Percentiles rank a stretch among this genome's conserved stretches.
phyloP scores from a whole-genome alignment of 2,797 vertebrate species.

The Pagetopsis macropterus region DNA sequence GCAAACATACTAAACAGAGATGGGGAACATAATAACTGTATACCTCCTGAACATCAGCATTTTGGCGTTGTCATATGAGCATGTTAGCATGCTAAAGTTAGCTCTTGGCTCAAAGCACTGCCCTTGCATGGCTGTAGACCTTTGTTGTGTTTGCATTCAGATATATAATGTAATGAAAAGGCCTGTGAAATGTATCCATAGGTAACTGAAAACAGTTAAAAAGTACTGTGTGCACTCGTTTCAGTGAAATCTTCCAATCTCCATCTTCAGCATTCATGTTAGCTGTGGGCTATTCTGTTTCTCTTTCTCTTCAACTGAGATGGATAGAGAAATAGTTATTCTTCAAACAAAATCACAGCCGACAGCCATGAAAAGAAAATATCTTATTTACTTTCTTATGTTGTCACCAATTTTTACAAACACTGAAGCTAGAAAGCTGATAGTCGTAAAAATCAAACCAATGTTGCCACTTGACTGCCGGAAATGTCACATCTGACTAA shows the following conservation, averaged over 20 bases:
- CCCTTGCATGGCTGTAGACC: neutral
- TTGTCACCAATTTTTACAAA: neutral
- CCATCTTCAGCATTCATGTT: constrained; percentile 11
- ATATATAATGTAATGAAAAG: neutral
- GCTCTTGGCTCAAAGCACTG: neutral
- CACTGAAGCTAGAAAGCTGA: neutral
- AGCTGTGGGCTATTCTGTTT: constrained; percentile 23
- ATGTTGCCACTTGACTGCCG: constrained; percentile 4
- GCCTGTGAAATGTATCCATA: neutral
- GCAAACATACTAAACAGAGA: neutral
- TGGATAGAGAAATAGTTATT: constrained; percentile 22
- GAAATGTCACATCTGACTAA: constrained; percentile 20
- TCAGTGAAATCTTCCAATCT: constrained; percentile 14
- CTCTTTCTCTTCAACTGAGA: constrained; percentile 14
- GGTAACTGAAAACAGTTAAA: neutral
- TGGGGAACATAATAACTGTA: neutral
- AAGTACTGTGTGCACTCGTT: neutral
- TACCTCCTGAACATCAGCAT: neutral
- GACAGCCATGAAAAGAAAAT: constrained; percentile 11
- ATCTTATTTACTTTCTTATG: constrained; percentile 1
- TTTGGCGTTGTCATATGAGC: neutral
- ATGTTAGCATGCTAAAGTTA: neutral
- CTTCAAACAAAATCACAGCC: constrained; percentile 43
- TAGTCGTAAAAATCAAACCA: neutral
- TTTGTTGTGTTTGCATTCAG: neutral